Evolutionary conservation across 2,797 vertebrate genomes (phyloP).

Genomic region (Alcedo quadribrachys): DNA sequence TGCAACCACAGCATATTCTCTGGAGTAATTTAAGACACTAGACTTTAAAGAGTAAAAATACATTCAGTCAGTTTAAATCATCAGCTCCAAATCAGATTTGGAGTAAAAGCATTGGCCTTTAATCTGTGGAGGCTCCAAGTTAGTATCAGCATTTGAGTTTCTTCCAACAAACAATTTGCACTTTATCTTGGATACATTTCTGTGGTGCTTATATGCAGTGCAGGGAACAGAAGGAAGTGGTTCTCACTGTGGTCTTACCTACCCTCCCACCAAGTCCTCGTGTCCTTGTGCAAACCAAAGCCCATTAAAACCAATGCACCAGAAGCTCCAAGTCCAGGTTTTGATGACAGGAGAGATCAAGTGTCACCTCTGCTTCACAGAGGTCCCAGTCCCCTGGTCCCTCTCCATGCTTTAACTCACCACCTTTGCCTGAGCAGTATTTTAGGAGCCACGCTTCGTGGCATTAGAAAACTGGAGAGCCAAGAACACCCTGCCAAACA

Average conservation of each 20-base stretch:
- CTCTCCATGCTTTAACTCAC: fast-evolving
- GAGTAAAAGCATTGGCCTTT: background rate
- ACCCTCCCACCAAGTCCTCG: background rate
- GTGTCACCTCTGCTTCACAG: background rate
- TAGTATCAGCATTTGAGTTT: background rate
- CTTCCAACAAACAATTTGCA: conserved; percentile 7
- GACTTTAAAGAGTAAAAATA: background rate
- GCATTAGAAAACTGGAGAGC: background rate
- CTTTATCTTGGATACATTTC: background rate
- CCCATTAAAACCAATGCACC: background rate
- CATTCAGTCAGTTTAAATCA: background rate
- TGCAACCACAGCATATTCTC: background rate
- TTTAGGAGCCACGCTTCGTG: background rate
- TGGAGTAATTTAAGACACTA: background rate
- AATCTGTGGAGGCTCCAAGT: background rate
- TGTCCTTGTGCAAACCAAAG: background rate
- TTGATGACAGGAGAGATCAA: background rate
- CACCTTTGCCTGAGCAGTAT: background rate
- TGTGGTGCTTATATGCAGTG: background rate
- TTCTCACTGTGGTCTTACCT: background rate
- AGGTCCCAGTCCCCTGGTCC: background rate
- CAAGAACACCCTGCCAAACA: background rate
- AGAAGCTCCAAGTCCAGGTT: background rate
- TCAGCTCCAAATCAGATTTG: background rate
- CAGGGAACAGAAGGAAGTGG: background rate